Percentiles rank a stretch among this genome's conserved stretches.
phyloP scores from a whole-genome alignment of 2,113 vertebrate genomes.

The Oplegnathus fasciatus region DNA sequence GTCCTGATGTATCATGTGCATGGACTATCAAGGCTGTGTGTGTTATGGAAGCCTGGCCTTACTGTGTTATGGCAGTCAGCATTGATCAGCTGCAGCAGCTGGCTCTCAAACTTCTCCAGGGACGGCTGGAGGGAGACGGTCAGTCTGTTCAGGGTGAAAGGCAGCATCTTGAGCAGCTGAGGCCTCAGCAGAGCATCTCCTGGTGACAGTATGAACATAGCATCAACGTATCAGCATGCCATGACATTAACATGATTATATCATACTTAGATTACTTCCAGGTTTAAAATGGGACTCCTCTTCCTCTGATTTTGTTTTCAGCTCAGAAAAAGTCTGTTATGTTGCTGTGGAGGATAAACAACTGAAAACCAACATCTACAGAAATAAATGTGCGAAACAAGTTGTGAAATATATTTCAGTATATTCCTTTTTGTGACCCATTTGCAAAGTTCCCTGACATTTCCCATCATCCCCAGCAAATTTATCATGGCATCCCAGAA shows the following conservation, averaged over 20 bases:
- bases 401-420: not conserved
- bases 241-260: slow-evolving; percentile 16
- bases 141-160: slow-evolving; percentile 87
- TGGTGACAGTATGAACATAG: slow-evolving; percentile 61
- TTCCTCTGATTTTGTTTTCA: slow-evolving; percentile 17
- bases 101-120: slow-evolving; percentile 92
- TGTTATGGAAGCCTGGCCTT: slow-evolving; percentile 45
- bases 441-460: slow-evolving; percentile 25
- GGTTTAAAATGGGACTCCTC: not conserved
- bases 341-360: not conserved
- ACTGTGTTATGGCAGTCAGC: slow-evolving; percentile 89
- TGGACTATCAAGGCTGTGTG: slow-evolving; percentile 6
- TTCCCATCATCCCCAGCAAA: slow-evolving; percentile 9
- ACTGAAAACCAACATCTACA: slow-evolving; percentile 9
- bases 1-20: slow-evolving; percentile 19
- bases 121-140: slow-evolving; percentile 89
- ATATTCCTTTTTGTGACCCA: slow-evolving; percentile 22
- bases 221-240: not conserved
- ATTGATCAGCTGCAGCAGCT: slow-evolving; percentile 88
- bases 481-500: slow-evolving; percentile 13
- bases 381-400: slow-evolving; percentile 16
- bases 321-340: not conserved
- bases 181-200: slow-evolving; percentile 89
- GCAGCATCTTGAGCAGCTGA: slow-evolving; percentile 83
- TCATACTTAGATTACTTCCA: not conserved